Evolutionary conservation across 2,797 vertebrate genomes (phyloP).

Genomic region (Enteromius anoplus): DNA sequence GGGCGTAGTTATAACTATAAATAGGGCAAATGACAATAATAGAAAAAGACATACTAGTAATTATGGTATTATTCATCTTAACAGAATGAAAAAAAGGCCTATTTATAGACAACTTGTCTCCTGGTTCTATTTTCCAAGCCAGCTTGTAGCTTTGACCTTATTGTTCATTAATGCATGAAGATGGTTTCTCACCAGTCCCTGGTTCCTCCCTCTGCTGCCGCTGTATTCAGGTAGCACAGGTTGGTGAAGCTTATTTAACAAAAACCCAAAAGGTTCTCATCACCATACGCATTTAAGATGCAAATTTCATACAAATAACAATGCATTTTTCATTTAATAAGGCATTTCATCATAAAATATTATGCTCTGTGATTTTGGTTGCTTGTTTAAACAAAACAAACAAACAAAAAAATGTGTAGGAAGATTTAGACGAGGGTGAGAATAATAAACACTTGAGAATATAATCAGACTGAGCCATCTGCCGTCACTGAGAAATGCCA

Average conservation of each 20-base stretch:
- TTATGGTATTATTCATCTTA: constrained; percentile 52
- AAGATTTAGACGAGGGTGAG: constrained; percentile 57
- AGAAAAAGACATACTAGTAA: constrained; percentile 47
- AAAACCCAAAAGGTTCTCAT: background rate
- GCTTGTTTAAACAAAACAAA: constrained; percentile 34
- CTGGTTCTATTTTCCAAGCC: constrained; percentile 63
- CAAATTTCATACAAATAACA: constrained; percentile 13
- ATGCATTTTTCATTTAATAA: constrained; percentile 7
- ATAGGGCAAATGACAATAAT: constrained; percentile 21
- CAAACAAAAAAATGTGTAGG: constrained; percentile 33
- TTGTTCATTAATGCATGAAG: constrained; percentile 77
- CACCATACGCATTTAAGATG: constrained; percentile 41
- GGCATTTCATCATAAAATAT: background rate
- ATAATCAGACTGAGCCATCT: constrained; percentile 69
- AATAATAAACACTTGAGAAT: constrained; percentile 65
- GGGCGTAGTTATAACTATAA: constrained; percentile 11
- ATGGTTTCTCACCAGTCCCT: constrained; percentile 61
- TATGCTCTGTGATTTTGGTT: constrained; percentile 14
- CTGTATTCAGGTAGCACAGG: constrained; percentile 62
- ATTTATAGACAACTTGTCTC: constrained; percentile 66
- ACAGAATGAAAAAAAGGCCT: constrained; percentile 42
- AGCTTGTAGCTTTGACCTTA: constrained; percentile 69
- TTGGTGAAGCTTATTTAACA: constrained; percentile 48
- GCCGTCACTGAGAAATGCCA: constrained; percentile 42
- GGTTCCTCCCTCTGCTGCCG: constrained; percentile 60